These are phyloP conservation scores for Agapornis canus DNA, from an alignment of 2,797 vertebrate genomes.

Conservation along the genomic window DNA sequence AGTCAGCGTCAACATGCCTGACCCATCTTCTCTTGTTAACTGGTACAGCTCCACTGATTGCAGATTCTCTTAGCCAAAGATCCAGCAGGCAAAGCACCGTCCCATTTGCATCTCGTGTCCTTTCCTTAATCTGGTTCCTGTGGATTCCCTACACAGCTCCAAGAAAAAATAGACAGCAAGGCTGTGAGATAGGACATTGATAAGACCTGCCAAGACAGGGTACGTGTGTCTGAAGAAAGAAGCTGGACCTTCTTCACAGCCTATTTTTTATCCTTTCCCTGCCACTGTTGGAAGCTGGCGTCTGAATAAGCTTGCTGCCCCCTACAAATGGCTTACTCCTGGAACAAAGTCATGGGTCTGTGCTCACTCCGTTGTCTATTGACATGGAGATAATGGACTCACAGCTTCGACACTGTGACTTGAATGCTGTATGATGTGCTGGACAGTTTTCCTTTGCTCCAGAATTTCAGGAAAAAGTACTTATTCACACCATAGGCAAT, in stretches of 20 bases:
- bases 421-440: conserved; percentile 38
- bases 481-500: conserved; percentile 14
- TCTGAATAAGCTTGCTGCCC: neutral
- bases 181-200: neutral
- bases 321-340: neutral
- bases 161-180: neutral
- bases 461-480: neutral
- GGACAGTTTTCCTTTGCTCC: conserved; percentile 56
- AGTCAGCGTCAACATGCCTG: neutral
- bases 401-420: conserved; percentile 63
- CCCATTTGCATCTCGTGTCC: neutral
- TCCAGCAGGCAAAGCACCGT: neutral
- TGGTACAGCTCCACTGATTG: neutral
- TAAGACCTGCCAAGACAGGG: neutral
- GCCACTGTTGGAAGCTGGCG: neutral
- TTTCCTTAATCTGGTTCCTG: neutral
- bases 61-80: neutral
- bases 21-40: neutral
- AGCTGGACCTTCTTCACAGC: neutral
- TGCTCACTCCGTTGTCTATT: conserved; percentile 25
- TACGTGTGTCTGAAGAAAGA: neutral
- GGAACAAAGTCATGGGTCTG: conserved; percentile 55
- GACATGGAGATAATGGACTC: conserved; percentile 65
- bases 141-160: neutral
- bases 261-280: neutral